These are phyloP conservation scores for Morpho helenor DNA, from an alignment of 2,888 invertebrate species.

Conservation along the genomic window DNA sequence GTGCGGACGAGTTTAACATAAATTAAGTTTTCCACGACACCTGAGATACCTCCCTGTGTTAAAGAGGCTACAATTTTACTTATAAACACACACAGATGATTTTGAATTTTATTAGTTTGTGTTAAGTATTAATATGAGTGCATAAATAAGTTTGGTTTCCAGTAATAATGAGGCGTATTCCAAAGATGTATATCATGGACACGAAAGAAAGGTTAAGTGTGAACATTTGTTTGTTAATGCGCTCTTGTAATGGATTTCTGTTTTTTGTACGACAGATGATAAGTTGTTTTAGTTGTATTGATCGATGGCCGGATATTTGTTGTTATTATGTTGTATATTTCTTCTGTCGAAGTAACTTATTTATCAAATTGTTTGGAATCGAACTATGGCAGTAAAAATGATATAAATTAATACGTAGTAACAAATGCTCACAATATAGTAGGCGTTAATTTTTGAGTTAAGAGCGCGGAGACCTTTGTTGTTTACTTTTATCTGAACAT, in stretches of 20 bases:
- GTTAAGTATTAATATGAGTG: slow-evolving; percentile 24
- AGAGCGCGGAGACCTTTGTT: too few relatives aligned
- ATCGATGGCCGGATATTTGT: slow-evolving; percentile 43
- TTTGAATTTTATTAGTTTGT: slow-evolving; percentile 30
- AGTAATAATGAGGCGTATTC: slow-evolving; percentile 69
- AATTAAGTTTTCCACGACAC: slow-evolving; percentile 77
- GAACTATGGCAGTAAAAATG: neutral
- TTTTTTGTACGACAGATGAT: slow-evolving; percentile 60
- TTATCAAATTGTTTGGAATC: slow-evolving; percentile 13
- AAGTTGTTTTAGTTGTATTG: slow-evolving; percentile 63
- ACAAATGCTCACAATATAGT: too few relatives aligned
- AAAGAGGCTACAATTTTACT: slow-evolving; percentile 38
- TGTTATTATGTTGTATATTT: slow-evolving; percentile 22
- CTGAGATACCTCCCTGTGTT: slow-evolving; percentile 66
- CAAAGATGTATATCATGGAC: slow-evolving; percentile 67
- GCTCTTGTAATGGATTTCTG: slow-evolving; percentile 70
- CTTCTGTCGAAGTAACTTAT: slow-evolving; percentile 18
- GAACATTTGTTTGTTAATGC: slow-evolving; percentile 78
- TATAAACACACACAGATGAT: slow-evolving; percentile 18
- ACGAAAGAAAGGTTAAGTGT: slow-evolving; percentile 76
- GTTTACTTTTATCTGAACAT: too few relatives aligned
- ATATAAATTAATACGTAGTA: too few relatives aligned
- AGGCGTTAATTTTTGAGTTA: too few relatives aligned
- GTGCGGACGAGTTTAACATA: slow-evolving; percentile 74
- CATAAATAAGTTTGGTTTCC: slow-evolving; percentile 33